Evolutionary conservation across 2,888 invertebrate genomes (phyloP), one percentile per base, ranked within the genome.

Genomic region (Subacronicta megacephala): DNA sequence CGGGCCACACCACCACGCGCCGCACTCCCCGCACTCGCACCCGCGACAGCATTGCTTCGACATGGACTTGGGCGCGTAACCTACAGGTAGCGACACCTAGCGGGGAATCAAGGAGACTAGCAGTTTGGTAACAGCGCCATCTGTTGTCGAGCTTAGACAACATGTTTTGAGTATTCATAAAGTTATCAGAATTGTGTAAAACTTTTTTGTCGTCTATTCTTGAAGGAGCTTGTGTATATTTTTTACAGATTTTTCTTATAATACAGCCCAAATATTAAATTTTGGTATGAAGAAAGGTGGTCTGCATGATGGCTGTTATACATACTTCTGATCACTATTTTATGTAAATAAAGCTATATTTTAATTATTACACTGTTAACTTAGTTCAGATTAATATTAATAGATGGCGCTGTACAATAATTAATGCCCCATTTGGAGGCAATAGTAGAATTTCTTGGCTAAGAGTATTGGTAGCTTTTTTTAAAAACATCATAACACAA

Each of bases 1-100:
- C 1, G 89, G 85, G 0, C 83, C 85, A 0, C 85, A 89, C 57
- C 90, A 91, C 68, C 93, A 93, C 83, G 92, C 90, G 16, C 92
- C 93, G 0, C 93, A 92, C 80, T 89, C 92, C 0, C 90, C 90
- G 0, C 90, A 92, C 84, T 85, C 88, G 0, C 93, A 92, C 43
- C 88, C 90, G 0, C 44, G 90, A 0, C 85, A 85, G 42, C 84
- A 88, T 51, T 92, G 92, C 86, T 92, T 92, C 82, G 92, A 92
- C 60, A 93, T 93, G 93, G 93, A 93, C 77, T 79, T 93, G 0
- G 92, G 92, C 1, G 88, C 90, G 0, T 90, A 78, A 62, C 12
- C n/a, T 9, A 12, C 12, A 18, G n/a, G 23, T 16, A 37, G 7
- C 38, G 45, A 33, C 51, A 40, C 47, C 64, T 53, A 31, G 16